Percentiles rank a stretch among this genome's conserved stretches.
Evolutionary conservation across 2,888 invertebrate species (phyloP).

Genomic region (Epistrophe eligans): DNA sequence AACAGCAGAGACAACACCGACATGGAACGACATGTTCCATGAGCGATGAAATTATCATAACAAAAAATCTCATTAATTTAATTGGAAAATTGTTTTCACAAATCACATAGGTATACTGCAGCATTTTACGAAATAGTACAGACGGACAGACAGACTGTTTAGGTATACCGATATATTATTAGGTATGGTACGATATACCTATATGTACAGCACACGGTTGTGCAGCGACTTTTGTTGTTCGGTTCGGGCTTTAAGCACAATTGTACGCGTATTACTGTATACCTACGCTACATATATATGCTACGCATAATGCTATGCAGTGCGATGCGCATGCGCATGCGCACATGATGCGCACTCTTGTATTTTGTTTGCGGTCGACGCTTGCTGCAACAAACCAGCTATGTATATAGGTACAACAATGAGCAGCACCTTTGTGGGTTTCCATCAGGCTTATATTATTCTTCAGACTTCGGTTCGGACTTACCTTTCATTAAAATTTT

Average conservation of each 20-base stretch:
- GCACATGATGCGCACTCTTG: conserved; percentile 33
- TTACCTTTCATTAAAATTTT: conserved; percentile 94
- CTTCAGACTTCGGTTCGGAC: conserved; percentile 74
- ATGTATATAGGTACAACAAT: not conserved
- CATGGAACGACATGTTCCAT: conserved; percentile 67
- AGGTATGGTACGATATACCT: not conserved
- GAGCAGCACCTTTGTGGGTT: conserved; percentile 43
- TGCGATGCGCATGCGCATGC: conserved; percentile 62
- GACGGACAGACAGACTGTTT: conserved; percentile 11
- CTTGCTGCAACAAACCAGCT: not conserved
- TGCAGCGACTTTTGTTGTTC: conserved; percentile 7
- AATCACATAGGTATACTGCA: conserved; percentile 64
- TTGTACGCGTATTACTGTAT: conserved; percentile 49
- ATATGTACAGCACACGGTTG: not conserved
- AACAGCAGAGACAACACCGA: conserved; percentile 39
- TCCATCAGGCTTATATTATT: not conserved
- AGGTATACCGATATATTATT: conserved; percentile 12
- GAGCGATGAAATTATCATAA: conserved; percentile 76
- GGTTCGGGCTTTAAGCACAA: conserved; percentile 42
- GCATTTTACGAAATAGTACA: conserved; percentile 52
- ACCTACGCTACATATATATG: not conserved
- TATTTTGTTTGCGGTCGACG: conserved; percentile 30
- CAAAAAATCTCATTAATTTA: conserved; percentile 78
- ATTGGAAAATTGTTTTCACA: conserved; percentile 78
- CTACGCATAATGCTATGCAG: conserved; percentile 74